phyloP scores from a whole-genome alignment of 2,113 vertebrate genomes.

The Eulemur rufifrons region DNA sequence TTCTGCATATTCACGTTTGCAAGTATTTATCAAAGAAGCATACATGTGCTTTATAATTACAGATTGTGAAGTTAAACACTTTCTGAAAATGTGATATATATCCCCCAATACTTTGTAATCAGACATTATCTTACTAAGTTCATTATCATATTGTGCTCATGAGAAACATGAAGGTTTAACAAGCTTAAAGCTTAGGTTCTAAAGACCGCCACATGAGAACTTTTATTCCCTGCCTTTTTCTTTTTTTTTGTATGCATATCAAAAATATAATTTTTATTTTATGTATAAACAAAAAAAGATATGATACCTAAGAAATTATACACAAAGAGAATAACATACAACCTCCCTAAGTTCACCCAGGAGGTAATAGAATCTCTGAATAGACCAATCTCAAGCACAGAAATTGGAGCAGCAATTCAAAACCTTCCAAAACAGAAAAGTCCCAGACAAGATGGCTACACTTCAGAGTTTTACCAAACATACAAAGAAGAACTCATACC shows the following conservation, averaged over 20 bases:
- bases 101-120: neutral
- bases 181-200: slow-evolving; percentile 20
- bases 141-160: neutral
- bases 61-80: neutral
- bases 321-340: no score
- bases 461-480: no score
- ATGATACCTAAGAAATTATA: no score
- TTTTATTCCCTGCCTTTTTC: neutral
- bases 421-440: no score
- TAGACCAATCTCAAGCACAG: no score
- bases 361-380: no score
- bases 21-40: slow-evolving; percentile 28
- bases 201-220: neutral
- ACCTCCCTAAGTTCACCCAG: no score
- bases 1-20: neutral
- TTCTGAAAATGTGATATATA: slow-evolving; percentile 4
- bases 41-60: neutral
- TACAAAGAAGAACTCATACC: no score
- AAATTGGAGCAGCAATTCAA: no score
- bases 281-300: no score
- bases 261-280: no score
- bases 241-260: neutral
- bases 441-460: no score
- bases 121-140: neutral
- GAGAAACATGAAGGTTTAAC: neutral